Percentiles rank a stretch among this genome's conserved stretches.
These are phyloP conservation scores for Hyles lineata DNA, from an alignment of 2,888 invertebrate species.

Conservation along the genomic window DNA sequence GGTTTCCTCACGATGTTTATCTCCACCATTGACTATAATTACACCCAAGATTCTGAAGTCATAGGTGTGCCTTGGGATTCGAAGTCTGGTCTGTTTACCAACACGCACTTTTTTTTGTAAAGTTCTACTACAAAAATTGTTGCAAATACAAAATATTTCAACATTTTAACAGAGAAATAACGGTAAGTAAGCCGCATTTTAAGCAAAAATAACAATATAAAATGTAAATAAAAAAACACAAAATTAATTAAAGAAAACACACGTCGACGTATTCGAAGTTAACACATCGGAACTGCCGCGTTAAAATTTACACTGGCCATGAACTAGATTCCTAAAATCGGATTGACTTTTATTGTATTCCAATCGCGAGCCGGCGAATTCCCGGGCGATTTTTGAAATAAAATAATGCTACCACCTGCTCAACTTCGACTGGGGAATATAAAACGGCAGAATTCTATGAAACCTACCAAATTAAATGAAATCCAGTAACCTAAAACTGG, in stretches of 20 bases:
- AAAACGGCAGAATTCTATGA: neutral
- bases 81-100: too few species aligned
- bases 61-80: too few species aligned
- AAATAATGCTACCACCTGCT: conserved; percentile 9
- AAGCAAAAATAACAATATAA: too few species aligned
- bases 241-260: neutral
- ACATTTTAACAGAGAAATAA: too few species aligned
- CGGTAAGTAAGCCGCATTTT: too few species aligned
- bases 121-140: too few species aligned
- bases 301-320: conserved; percentile 1
- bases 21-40: too few species aligned
- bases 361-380: neutral
- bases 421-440: neutral
- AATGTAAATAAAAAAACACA: neutral
- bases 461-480: neutral
- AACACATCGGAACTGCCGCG: neutral
- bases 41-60: too few species aligned
- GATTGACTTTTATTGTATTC: conserved; percentile 22
- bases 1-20: too few species aligned
- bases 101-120: too few species aligned
- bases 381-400: conserved; percentile 21
- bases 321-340: conserved; percentile 19
- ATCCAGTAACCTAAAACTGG: neutral
- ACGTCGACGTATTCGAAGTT: neutral
- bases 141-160: too few species aligned